These are phyloP conservation scores for Micropoecilia bifurca DNA, from an alignment of 2,797 vertebrate species.

Conservation along the genomic window DNA sequence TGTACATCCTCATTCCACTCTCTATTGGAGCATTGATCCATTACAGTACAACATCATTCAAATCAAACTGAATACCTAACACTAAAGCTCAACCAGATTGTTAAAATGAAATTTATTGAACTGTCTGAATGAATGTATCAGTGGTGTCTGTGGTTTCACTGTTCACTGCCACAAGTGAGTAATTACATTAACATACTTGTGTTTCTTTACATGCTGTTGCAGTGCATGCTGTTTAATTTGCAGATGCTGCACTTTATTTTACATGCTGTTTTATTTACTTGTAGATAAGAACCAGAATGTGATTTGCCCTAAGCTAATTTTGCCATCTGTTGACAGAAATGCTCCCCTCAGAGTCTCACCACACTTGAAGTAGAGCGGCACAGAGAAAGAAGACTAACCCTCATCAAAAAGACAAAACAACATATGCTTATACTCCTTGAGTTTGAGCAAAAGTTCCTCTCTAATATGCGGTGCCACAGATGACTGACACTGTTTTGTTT, in stretches of 20 bases:
- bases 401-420: slow-evolving; percentile 80
- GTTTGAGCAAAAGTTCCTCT: slow-evolving; percentile 76
- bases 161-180: slow-evolving; percentile 48
- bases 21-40: slow-evolving; percentile 32
- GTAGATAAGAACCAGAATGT: slow-evolving; percentile 64
- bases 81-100: slow-evolving; percentile 51
- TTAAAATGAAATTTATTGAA: slow-evolving; percentile 33
- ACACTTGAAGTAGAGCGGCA: slow-evolving; percentile 70
- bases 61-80: slow-evolving; percentile 67
- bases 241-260: slow-evolving; percentile 46
- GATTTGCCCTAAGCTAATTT: slow-evolving; percentile 70
- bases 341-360: slow-evolving; percentile 57
- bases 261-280: slow-evolving; percentile 54
- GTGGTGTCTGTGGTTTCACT: slow-evolving; percentile 42
- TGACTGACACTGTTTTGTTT: slow-evolving; percentile 88
- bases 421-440: slow-evolving; percentile 80
- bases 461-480: slow-evolving; percentile 84
- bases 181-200: slow-evolving; percentile 40
- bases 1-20: background rate
- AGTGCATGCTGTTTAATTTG: slow-evolving; percentile 55
- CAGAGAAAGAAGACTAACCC: slow-evolving; percentile 65
- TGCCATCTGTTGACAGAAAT: slow-evolving; percentile 75
- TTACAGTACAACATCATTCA: slow-evolving; percentile 51
- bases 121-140: slow-evolving; percentile 26
- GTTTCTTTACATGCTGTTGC: slow-evolving; percentile 42